A percentile compares a stretch with the other conserved stretches of the same genome.
Conservation (phyloP, 1,140 invertebrate genomes). For the Philaenus spumarius region DNA sequence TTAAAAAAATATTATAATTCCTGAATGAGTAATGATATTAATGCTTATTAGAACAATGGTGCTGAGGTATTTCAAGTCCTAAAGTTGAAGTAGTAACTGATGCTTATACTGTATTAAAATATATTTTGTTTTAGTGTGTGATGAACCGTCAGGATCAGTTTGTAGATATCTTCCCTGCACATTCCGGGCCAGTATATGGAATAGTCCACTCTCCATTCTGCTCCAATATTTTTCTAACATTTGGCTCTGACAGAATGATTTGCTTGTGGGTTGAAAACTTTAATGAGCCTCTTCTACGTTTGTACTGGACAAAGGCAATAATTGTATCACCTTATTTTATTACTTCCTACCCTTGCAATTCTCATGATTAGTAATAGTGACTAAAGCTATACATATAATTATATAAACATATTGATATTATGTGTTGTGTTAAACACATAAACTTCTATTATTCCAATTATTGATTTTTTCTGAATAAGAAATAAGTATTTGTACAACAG, state of each 20-base stretch:
- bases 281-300: constrained; percentile 24
- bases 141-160: constrained; percentile 22
- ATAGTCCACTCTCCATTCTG: constrained; percentile 50
- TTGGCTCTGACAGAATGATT: constrained; percentile 49
- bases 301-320: constrained; percentile 17
- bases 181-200: constrained; percentile 47
- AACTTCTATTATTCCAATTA: neutral
- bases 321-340: neutral
- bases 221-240: constrained; percentile 47
- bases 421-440: neutral
- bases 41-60: too few species aligned
- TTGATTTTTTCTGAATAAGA: neutral
- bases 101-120: too few species aligned
- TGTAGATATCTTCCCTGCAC: constrained; percentile 43
- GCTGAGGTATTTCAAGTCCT: too few species aligned
- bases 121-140: constrained; percentile 33
- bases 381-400: neutral
- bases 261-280: constrained; percentile 48
- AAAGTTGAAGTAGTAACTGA: too few species aligned
- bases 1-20: too few species aligned
- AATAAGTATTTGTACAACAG: too few species aligned
- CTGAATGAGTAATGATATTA: too few species aligned
- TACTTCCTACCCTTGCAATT: too few species aligned
- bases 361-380: too few species aligned
- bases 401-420: neutral